A percentile compares a stretch with the other conserved stretches of the same genome.
Evolutionary conservation across 2,797 vertebrate genomes (phyloP).

Genomic region (Neostethus bicornis): DNA sequence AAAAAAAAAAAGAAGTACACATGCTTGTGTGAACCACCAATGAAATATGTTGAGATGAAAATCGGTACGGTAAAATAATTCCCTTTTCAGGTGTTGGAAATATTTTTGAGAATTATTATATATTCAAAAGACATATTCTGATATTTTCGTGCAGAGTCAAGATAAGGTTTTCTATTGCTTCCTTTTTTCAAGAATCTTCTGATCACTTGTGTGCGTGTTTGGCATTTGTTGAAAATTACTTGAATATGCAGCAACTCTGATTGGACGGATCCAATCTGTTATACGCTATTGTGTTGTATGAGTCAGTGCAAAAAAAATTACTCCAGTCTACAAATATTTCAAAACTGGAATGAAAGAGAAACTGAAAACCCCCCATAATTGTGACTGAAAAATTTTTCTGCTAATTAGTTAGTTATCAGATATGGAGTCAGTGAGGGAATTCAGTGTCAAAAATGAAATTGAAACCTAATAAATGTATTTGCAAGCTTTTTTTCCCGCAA

Average conservation of each 20-base stretch:
- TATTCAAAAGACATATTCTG: conserved; percentile 4
- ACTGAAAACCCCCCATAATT: no score
- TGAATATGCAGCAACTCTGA: conserved; percentile 53
- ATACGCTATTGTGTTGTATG: conserved; percentile 24
- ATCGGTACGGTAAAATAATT: conserved; percentile 3
- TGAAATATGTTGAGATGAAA: conserved; percentile 14
- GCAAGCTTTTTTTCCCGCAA: no score
- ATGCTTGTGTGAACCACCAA: no score
- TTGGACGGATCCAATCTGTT: conserved; percentile 45
- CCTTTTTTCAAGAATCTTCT: conserved; percentile 12
- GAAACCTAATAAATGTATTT: no score
- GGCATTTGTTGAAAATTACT: conserved; percentile 31
- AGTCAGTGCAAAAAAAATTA: conserved; percentile 33
- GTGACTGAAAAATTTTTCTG: no score
- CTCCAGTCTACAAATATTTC: conserved; percentile 20
- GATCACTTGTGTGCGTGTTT: conserved; percentile 16
- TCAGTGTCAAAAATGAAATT: no score
- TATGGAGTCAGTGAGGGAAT: no score
- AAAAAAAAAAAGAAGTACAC: no score
- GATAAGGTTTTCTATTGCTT: neutral
- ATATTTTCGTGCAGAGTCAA: conserved; percentile 1
- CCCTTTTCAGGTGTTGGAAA: conserved; percentile 1
- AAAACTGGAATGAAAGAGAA: no score
- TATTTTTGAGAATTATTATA: neutral
- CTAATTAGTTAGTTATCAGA: no score